These are phyloP conservation scores for Actinia tenebrosa DNA, from an alignment of 64 coral and sea anemone species.

Conservation along the genomic window DNA sequence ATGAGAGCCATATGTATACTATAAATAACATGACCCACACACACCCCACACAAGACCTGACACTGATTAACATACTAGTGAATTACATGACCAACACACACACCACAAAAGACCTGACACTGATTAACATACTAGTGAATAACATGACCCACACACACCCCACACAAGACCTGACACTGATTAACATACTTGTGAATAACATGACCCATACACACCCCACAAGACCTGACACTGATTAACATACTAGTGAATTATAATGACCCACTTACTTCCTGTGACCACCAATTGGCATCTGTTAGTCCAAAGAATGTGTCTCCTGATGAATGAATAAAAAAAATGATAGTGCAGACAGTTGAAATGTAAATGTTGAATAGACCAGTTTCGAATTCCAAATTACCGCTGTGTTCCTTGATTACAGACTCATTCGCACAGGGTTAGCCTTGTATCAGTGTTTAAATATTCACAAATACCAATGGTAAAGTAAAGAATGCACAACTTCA, in stretches of 20 bases:
- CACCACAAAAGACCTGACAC: not conserved
- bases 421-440: no score
- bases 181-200: not conserved
- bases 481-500: no score
- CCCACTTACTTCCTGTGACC: constrained; percentile 75
- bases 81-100: not conserved
- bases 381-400: no score
- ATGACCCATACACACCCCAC: not conserved
- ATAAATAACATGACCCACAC: not conserved
- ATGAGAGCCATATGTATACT: no score
- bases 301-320: constrained; percentile 57
- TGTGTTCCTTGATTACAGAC: no score
- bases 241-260: not conserved
- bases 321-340: not conserved
- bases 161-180: not conserved
- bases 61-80: not conserved
- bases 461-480: no score
- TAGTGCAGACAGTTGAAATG: not conserved
- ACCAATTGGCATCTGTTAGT: constrained; percentile 76
- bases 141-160: not conserved
- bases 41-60: not conserved
- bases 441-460: no score
- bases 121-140: not conserved
- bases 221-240: not conserved
- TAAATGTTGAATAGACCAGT: not conserved